Percentiles rank a stretch among this genome's conserved stretches.
These are phyloP conservation scores for Cheilosia scutellata DNA, from an alignment of 2,888 invertebrate genomes.

Conservation along the genomic window DNA sequence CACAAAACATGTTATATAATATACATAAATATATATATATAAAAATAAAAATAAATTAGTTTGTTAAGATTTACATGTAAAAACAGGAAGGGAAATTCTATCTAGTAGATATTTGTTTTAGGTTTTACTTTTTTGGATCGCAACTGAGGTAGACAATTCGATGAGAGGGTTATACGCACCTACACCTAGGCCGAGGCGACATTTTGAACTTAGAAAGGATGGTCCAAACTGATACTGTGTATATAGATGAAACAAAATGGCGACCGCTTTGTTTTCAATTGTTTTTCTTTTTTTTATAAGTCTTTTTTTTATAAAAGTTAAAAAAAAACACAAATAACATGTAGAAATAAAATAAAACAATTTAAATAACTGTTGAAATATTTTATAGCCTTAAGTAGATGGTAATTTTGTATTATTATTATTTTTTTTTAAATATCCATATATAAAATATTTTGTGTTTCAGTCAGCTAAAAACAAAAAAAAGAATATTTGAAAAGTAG, in stretches of 20 bases:
- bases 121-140: slow-evolving; percentile 21
- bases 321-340: slow-evolving; percentile 26
- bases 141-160: slow-evolving; percentile 25
- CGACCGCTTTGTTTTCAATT: slow-evolving; percentile 43
- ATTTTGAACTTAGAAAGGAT: slow-evolving; percentile 2
- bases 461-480: slow-evolving; percentile 28
- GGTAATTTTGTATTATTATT: slow-evolving; percentile 54
- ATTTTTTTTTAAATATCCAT: slow-evolving; percentile 22
- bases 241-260: slow-evolving; percentile 48
- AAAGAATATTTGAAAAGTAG: not conserved
- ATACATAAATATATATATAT: slow-evolving; percentile 52
- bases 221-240: slow-evolving; percentile 27
- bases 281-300: slow-evolving; percentile 43
- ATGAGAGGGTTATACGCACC: not conserved
- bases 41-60: slow-evolving; percentile 41
- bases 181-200: no score
- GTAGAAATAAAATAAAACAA: slow-evolving; percentile 22
- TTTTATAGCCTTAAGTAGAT: slow-evolving; percentile 70
- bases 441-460: slow-evolving; percentile 34
- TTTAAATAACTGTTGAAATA: slow-evolving; percentile 54
- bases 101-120: slow-evolving; percentile 20
- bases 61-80: slow-evolving; percentile 54
- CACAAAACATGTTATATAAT: slow-evolving; percentile 56
- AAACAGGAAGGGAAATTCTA: slow-evolving; percentile 21
- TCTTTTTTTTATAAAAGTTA: slow-evolving; percentile 15